These are phyloP conservation scores for Onychostruthus taczanowskii DNA, from an alignment of 2,113 vertebrate genomes.

Conservation along the genomic window DNA sequence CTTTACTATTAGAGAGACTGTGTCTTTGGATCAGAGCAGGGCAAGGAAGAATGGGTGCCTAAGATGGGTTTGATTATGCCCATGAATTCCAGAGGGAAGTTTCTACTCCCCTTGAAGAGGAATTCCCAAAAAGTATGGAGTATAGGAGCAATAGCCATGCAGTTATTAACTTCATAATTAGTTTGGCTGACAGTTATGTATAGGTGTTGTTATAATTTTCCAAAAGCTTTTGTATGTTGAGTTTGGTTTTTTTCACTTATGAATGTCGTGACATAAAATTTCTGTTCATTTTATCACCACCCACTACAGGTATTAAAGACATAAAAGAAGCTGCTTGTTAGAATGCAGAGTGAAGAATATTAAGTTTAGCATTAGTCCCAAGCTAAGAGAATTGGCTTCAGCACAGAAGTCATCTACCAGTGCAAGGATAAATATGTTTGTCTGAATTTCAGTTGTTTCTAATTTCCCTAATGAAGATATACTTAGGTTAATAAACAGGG, in stretches of 20 bases:
- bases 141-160: neutral
- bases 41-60: neutral
- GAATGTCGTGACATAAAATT: neutral
- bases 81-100: neutral
- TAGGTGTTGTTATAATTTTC: neutral
- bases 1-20: neutral
- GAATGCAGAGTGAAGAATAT: neutral
- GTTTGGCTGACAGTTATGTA: neutral
- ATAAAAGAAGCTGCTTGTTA: neutral
- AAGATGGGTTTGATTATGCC: neutral
- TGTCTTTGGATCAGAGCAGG: neutral
- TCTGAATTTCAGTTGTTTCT: constrained; percentile 32
- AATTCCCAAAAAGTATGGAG: neutral
- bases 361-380: neutral
- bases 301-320: neutral
- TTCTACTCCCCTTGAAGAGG: neutral
- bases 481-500: constrained; percentile 32
- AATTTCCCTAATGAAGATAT: constrained; percentile 37
- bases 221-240: neutral
- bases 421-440: constrained; percentile 6
- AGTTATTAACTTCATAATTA: neutral
- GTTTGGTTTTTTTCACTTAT: neutral
- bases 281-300: neutral
- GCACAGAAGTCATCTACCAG: neutral
- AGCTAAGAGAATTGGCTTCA: neutral